A percentile compares a stretch with the other conserved stretches of the same genome.
Conservation (phyloP, 2,797 vertebrate species). For the Dromococcyx pavoninus region DNA sequence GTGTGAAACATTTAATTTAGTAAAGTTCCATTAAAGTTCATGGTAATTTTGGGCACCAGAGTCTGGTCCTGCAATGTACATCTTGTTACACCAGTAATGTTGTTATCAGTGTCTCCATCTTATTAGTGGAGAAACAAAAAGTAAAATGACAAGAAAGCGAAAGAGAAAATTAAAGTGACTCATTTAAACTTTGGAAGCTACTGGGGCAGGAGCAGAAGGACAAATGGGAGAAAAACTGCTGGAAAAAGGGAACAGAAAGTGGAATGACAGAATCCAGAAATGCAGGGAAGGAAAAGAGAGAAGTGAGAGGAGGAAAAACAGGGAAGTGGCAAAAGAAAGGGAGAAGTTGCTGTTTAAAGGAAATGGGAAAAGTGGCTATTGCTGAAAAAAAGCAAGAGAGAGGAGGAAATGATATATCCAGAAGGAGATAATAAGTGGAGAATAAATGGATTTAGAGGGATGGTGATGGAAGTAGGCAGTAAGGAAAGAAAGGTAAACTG, state of each 20-base stretch:
- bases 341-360: constrained; percentile 20
- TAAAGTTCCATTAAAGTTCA: not conserved
- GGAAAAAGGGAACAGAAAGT: constrained; percentile 42
- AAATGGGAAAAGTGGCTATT: not conserved
- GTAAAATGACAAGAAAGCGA: not conserved
- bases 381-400: not conserved
- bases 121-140: not conserved
- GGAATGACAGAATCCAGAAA: not conserved
- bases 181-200: not conserved
- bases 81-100: not conserved
- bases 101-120: not conserved
- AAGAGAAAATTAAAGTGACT: not conserved
- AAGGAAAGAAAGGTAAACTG: not conserved
- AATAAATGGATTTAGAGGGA: not conserved
- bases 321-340: not conserved
- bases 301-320: constrained; percentile 15
- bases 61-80: not conserved
- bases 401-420: not conserved
- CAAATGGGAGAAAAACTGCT: not conserved
- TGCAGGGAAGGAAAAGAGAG: not conserved
- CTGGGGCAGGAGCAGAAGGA: not conserved
- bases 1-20: not conserved
- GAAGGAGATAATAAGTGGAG: not conserved
- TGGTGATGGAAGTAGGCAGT: not conserved
- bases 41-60: not conserved